Percentiles rank a stretch among this genome's conserved stretches.
Conservation (phyloP, 2,113 vertebrate genomes). For the Coryphaenoides rupestris region DNA sequence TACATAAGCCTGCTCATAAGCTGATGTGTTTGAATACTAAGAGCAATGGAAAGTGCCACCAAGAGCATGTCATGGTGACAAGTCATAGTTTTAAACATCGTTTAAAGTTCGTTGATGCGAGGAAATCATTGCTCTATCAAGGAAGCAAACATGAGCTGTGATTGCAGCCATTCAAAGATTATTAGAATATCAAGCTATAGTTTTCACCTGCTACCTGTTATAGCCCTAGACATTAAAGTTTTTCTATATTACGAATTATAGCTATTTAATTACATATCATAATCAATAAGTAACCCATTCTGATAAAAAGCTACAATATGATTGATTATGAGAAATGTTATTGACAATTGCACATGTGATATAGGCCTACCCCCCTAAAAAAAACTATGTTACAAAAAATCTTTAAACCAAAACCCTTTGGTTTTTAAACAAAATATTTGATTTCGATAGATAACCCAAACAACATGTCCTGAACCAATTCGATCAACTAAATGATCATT, state of each 20-base stretch:
- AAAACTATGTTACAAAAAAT: neutral
- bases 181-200: slow-evolving; percentile 10
- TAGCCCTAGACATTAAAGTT: slow-evolving; percentile 23
- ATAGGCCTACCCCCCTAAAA: neutral
- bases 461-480: too few species aligned
- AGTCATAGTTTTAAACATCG: neutral
- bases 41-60: neutral
- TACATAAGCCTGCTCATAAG: neutral
- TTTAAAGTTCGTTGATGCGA: neutral
- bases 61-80: neutral
- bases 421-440: neutral
- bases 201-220: slow-evolving; percentile 14
- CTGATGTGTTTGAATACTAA: neutral
- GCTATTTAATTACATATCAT: too few species aligned
- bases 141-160: slow-evolving; percentile 8
- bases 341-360: too few species aligned
- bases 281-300: too few species aligned
- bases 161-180: slow-evolving; percentile 7
- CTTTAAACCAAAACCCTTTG: too few species aligned
- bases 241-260: too few species aligned
- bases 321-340: neutral
- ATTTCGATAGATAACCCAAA: neutral
- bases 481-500: too few species aligned
- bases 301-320: too few species aligned
- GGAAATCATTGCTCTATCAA: slow-evolving; percentile 13